Evolutionary conservation across 2,797 vertebrate genomes (phyloP).

Genomic region (Valencia hispanica): DNA sequence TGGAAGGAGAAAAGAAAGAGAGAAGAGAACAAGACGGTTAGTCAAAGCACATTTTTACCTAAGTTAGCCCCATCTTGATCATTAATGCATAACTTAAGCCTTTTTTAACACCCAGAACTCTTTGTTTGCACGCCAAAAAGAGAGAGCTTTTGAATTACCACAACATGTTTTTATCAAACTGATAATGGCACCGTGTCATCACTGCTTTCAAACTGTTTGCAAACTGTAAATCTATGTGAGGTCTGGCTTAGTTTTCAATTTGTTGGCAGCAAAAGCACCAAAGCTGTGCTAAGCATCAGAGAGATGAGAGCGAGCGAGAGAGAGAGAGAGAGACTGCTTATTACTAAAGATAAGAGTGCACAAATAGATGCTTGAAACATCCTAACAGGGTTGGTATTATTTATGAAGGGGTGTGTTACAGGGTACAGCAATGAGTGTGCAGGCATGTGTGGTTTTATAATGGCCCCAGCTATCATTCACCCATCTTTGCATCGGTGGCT

Average conservation of each 20-base stretch:
- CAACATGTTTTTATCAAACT: conserved; percentile 52
- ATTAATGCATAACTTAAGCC: conserved; percentile 40
- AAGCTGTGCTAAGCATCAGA: conserved; percentile 56
- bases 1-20: conserved; percentile 68
- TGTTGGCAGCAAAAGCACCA: conserved; percentile 59
- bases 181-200: conserved; percentile 50
- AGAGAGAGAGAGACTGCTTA: conserved; percentile 25
- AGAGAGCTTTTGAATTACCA: conserved; percentile 49
- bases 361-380: conserved; percentile 48
- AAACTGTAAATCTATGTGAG: conserved; percentile 68
- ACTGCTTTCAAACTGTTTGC: conserved; percentile 64
- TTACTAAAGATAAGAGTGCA: conserved; percentile 59
- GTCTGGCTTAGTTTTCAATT: conserved; percentile 62
- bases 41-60: conserved; percentile 51
- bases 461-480: conserved; percentile 16
- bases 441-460: conserved; percentile 25
- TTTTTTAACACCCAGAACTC: conserved; percentile 34
- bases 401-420: conserved; percentile 28
- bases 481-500: conserved; percentile 7
- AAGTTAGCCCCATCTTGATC: conserved; percentile 52
- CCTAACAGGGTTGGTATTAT: conserved; percentile 37
- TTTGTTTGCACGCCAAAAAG: conserved; percentile 43
- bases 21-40: conserved; percentile 38
- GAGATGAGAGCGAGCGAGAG: not conserved
- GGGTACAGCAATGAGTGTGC: not conserved